These are phyloP conservation scores for Pseudois nayaur DNA, from an alignment of 2,113 vertebrate genomes.

Conservation along the genomic window DNA sequence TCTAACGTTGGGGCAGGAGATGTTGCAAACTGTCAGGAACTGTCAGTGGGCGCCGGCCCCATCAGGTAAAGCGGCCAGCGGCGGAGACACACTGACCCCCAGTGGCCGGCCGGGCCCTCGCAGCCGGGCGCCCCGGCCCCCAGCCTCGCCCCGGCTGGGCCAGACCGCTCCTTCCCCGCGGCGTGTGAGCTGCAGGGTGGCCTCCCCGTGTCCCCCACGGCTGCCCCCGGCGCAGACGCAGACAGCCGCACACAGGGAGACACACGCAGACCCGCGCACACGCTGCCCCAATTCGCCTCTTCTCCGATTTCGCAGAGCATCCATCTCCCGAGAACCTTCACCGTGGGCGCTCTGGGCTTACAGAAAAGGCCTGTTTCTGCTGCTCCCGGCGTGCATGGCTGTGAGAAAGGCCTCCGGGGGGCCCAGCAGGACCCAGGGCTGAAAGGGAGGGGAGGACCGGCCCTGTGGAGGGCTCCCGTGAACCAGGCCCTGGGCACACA, in stretches of 20 bases:
- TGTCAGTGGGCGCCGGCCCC: slow-evolving; percentile 3
- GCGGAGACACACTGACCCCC: slow-evolving; percentile 83
- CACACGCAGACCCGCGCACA: not conserved
- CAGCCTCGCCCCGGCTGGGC: too few species aligned
- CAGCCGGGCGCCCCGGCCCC: not conserved
- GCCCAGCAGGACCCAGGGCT: not conserved
- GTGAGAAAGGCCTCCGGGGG: not conserved
- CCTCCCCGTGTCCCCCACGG: not conserved
- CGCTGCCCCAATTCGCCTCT: not conserved
- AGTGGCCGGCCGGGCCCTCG: slow-evolving; percentile 64
- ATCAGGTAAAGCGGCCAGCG: slow-evolving; percentile 48
- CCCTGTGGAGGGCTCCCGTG: accelerated
- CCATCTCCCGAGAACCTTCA: not conserved
- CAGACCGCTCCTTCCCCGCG: not conserved
- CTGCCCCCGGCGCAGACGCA: not conserved
- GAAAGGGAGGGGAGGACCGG: too few species aligned
- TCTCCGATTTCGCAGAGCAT: not conserved
- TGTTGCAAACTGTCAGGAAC: slow-evolving; percentile 30
- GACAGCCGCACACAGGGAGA: not conserved
- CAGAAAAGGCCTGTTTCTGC: not conserved
- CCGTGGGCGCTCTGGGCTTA: not conserved
- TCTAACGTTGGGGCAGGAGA: not conserved
- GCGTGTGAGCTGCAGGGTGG: not conserved
- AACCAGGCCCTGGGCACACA: accelerated
- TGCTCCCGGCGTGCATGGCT: not conserved